Conservation (phyloP, 2,888 invertebrate species). For the Agonopterix arenella region DNA sequence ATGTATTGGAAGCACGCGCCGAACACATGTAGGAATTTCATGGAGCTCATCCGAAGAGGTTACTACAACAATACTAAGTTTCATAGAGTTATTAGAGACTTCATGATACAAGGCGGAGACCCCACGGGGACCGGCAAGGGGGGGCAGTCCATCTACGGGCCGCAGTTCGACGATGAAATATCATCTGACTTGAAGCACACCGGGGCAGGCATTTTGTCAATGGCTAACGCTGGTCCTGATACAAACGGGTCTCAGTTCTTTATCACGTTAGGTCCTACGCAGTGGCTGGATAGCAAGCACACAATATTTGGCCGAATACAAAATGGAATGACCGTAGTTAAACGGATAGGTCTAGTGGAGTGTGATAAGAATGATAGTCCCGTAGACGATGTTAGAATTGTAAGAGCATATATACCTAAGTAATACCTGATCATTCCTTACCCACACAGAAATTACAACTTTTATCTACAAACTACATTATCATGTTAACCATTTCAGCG, state of each 20-base stretch:
- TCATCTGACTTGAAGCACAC: conserved; percentile 95
- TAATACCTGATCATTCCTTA: conserved; percentile 15
- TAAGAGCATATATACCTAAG: conserved; percentile 61
- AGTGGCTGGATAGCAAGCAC: conserved; percentile 99
- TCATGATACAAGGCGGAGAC: conserved; percentile 97
- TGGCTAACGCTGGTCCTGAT: conserved; percentile 99
- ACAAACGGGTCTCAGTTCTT: conserved; percentile 99
- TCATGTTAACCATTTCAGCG: too few relatives aligned
- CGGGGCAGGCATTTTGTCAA: conserved; percentile 93
- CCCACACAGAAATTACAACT: too few relatives aligned
- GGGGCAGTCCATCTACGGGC: conserved; percentile 97
- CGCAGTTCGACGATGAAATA: conserved; percentile 96
- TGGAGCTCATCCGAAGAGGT: conserved; percentile 93
- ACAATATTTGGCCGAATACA: conserved; percentile 95
- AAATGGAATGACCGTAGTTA: conserved; percentile 93
- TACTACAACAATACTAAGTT: conserved; percentile 98
- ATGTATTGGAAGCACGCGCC: conserved; percentile 99
- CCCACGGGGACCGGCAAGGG: conserved; percentile 98
- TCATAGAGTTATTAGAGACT: conserved; percentile 95
- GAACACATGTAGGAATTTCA: conserved; percentile 97
- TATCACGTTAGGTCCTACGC: conserved; percentile 96
- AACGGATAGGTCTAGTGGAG: conserved; percentile 95
- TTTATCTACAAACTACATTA: too few relatives aligned
- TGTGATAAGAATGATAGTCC: conserved; percentile 96
- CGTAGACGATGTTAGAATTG: conserved; percentile 89